Conservation (phyloP, 2,113 vertebrate species). For the Pomatorhinus ruficollis region DNA sequence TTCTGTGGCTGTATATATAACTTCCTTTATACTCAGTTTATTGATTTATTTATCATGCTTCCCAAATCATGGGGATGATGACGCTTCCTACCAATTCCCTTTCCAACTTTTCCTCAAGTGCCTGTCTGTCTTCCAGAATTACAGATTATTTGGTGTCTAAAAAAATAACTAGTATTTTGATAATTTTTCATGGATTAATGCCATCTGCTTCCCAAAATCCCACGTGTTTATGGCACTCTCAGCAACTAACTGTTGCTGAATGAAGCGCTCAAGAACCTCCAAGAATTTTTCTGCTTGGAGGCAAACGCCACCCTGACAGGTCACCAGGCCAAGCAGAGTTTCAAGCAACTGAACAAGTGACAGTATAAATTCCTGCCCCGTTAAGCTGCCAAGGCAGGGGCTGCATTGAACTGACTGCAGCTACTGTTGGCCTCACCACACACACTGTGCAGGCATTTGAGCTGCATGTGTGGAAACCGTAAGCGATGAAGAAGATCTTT, state of each 20-base stretch:
- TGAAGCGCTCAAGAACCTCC: neutral
- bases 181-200: neutral
- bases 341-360: neutral
- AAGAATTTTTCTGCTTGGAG: neutral
- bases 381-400: neutral
- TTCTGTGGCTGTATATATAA: neutral
- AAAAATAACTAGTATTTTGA: neutral
- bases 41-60: neutral
- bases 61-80: neutral
- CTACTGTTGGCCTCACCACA: constrained; percentile 6
- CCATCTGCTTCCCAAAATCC: neutral
- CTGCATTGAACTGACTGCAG: neutral
- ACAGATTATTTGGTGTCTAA: neutral
- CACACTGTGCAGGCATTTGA: neutral
- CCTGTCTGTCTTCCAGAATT: neutral
- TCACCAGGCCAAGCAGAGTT: neutral
- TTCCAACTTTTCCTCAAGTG: neutral
- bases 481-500: neutral
- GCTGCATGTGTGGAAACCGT: neutral
- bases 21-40: neutral
- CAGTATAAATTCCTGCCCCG: constrained; percentile 9
- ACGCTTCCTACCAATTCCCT: neutral
- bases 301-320: constrained; percentile 8
- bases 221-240: accelerated
- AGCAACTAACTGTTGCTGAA: neutral